A percentile compares a stretch with the other conserved stretches of the same genome.
phyloP scores from a whole-genome alignment of 2,113 vertebrate genomes.

The Peromyscus maniculatus region DNA sequence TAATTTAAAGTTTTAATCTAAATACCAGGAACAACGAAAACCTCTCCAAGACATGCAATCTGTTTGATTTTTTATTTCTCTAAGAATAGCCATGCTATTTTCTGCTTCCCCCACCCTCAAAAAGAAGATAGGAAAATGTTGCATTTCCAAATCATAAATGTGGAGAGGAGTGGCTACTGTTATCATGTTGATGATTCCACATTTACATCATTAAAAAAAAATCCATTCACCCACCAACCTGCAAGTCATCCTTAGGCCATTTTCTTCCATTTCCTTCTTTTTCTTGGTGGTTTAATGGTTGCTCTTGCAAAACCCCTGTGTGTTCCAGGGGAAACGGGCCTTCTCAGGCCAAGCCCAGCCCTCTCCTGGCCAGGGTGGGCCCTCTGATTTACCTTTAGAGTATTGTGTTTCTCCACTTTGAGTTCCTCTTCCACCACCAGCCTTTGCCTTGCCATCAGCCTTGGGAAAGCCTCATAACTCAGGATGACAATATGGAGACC shows the following conservation, averaged over 20 bases:
- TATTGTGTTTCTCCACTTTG: constrained; percentile 63
- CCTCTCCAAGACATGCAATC: not conserved
- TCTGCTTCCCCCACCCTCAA: not conserved
- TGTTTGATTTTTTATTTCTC: constrained; percentile 49
- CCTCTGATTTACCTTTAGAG: constrained; percentile 64
- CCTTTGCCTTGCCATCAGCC: constrained; percentile 69
- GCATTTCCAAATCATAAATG: constrained; percentile 11
- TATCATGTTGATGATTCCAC: not conserved
- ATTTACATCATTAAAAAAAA: not conserved
- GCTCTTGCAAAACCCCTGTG: constrained; percentile 70
- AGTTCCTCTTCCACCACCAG: constrained; percentile 70
- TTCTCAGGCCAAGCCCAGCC: not conserved
- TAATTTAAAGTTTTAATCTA: not conserved
- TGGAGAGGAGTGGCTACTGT: not conserved
- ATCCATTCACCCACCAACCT: not conserved
- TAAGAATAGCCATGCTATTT: not conserved
- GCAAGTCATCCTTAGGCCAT: not conserved
- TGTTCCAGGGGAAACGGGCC: not conserved
- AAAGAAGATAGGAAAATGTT: not conserved
- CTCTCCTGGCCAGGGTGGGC: constrained; percentile 13
- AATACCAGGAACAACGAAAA: not conserved
- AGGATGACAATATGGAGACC: constrained; percentile 84
- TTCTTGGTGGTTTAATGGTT: constrained; percentile 59
- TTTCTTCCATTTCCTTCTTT: constrained; percentile 69
- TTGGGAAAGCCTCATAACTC: constrained; percentile 87